A percentile compares a stretch with the other conserved stretches of the same genome.
Evolutionary conservation across 1,140 invertebrate species (phyloP).

Genomic region (Agrilus planipennis): DNA sequence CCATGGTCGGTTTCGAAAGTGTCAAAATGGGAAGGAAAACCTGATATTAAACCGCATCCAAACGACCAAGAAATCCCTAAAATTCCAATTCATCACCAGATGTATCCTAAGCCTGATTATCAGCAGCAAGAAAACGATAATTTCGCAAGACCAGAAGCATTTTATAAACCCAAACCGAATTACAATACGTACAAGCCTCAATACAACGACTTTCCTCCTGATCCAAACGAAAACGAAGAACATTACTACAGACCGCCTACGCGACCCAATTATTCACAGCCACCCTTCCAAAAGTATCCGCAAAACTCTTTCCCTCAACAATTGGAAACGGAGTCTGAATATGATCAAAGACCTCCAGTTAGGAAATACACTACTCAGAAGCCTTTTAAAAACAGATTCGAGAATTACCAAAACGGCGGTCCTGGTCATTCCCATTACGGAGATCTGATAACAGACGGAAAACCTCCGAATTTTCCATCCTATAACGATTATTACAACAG

Average conservation of each 20-base stretch:
- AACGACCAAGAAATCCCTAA: constrained; percentile 4
- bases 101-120: background rate
- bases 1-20: constrained; percentile 70
- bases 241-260: background rate
- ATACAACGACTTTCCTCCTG: background rate
- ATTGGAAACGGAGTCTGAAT: too few relatives aligned
- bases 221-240: too few relatives aligned
- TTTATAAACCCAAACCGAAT: too few relatives aligned
- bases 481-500: constrained; percentile 26
- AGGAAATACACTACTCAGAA: too few relatives aligned
- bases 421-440: too few relatives aligned
- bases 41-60: background rate
- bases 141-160: too few relatives aligned
- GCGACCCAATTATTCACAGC: background rate
- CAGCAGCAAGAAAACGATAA: too few relatives aligned
- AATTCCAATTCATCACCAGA: constrained; percentile 16
- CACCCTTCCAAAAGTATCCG: too few relatives aligned
- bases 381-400: too few relatives aligned
- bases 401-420: too few relatives aligned
- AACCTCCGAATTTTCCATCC: constrained; percentile 52
- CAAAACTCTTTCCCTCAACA: too few relatives aligned
- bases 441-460: constrained; percentile 57
- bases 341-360: too few relatives aligned
- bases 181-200: background rate
- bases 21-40: constrained; percentile 56